Evolutionary conservation across 2,113 vertebrate species (phyloP).

Genomic region (Trichechus manatus): DNA sequence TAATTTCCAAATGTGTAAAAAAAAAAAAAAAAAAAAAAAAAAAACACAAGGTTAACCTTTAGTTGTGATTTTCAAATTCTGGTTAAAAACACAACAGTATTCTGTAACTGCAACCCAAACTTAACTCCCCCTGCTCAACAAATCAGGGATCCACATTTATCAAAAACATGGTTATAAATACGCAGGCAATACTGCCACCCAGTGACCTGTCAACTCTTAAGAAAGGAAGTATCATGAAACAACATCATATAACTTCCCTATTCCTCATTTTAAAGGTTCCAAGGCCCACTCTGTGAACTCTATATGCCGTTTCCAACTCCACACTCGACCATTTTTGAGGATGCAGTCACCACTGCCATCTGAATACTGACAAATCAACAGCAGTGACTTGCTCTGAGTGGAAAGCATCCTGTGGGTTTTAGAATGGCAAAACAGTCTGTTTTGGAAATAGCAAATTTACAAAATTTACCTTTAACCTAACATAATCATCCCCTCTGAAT

Average conservation of each 20-base stretch:
- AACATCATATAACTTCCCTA: not conserved
- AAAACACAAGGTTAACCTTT: not conserved
- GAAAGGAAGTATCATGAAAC: not conserved
- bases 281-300: not conserved
- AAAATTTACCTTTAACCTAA: conserved; percentile 43
- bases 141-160: not conserved
- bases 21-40: not conserved
- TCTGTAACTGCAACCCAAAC: conserved; percentile 9
- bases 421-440: not conserved
- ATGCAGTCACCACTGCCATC: not conserved
- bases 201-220: conserved; percentile 49
- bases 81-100: not conserved
- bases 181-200: conserved; percentile 71
- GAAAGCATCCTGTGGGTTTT: not conserved
- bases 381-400: not conserved
- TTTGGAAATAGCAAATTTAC: conserved; percentile 1
- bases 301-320: not conserved
- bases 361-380: not conserved
- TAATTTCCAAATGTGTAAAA: conserved; percentile 24
- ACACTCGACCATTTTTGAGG: not conserved
- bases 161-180: not conserved
- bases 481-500: not conserved
- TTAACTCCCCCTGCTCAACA: not conserved
- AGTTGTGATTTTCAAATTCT: conserved; percentile 24
- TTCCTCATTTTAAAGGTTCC: not conserved